phyloP scores from a whole-genome alignment of 2,888 invertebrate species.

The Leptothorax acervorum region DNA sequence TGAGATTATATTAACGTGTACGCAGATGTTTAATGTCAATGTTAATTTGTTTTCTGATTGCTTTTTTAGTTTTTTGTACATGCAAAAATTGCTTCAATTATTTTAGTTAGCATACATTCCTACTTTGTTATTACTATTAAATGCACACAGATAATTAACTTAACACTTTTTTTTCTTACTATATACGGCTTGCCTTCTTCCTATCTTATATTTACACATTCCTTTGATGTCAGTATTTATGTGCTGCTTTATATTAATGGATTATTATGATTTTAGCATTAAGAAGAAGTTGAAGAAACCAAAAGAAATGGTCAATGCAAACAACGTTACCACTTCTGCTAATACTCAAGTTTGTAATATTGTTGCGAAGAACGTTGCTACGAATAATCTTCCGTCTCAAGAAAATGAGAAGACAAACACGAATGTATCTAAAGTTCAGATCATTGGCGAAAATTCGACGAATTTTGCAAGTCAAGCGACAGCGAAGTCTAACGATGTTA shows the following conservation, averaged over 20 bases:
- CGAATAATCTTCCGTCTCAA: constrained; percentile 58
- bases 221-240: constrained; percentile 21
- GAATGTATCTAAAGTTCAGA: constrained; percentile 66
- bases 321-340: constrained; percentile 51
- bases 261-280: constrained; percentile 76
- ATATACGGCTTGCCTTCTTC: constrained; percentile 45
- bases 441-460: constrained; percentile 67
- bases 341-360: constrained; percentile 63
- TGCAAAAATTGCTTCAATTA: constrained; percentile 43
- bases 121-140: constrained; percentile 67
- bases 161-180: constrained; percentile 66
- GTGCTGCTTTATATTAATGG: constrained; percentile 1
- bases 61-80: constrained; percentile 35
- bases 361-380: constrained; percentile 62
- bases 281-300: constrained; percentile 82
- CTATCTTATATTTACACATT: constrained; percentile 23
- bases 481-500: constrained; percentile 68
- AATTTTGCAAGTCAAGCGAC: constrained; percentile 64
- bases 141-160: constrained; percentile 65
- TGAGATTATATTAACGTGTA: constrained; percentile 25
- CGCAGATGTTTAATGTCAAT: constrained; percentile 34
- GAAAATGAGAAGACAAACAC: constrained; percentile 68
- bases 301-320: constrained; percentile 72
- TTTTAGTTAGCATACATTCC: constrained; percentile 36
- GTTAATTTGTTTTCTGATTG: constrained; percentile 3